These are phyloP conservation scores for Scelioninae gen. 1 DNA, from an alignment of 2,888 invertebrate species.

Conservation along the genomic window DNA sequence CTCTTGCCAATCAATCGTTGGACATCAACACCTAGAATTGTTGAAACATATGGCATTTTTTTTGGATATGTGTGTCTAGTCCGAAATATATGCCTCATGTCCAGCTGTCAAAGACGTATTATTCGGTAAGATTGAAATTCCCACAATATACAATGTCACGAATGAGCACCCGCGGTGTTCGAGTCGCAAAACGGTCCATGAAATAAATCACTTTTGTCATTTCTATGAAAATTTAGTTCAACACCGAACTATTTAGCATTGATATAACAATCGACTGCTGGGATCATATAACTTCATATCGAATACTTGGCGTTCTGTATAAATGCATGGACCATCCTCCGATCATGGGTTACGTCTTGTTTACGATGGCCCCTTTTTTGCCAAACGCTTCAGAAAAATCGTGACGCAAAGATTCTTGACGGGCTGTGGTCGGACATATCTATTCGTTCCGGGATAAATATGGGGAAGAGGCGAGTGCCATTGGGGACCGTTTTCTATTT, in stretches of 20 bases:
- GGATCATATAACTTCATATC: constrained; percentile 42
- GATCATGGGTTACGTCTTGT: constrained; percentile 63
- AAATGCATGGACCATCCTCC: constrained; percentile 31
- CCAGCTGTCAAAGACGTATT: constrained; percentile 45
- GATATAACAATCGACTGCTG: constrained; percentile 41
- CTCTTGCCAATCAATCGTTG: not conserved
- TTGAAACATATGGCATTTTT: not conserved
- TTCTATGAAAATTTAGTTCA: constrained; percentile 56
- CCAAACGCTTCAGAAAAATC: constrained; percentile 55
- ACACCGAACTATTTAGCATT: constrained; percentile 39
- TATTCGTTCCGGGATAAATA: constrained; percentile 68
- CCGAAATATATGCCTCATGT: not conserved
- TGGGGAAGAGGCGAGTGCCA: constrained; percentile 64
- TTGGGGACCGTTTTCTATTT: constrained; percentile 59
- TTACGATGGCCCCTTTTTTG: constrained; percentile 61
- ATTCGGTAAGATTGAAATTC: constrained; percentile 56
- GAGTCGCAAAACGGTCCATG: constrained; percentile 21
- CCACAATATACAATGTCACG: constrained; percentile 49
- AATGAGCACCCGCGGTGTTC: constrained; percentile 17
- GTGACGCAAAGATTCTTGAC: constrained; percentile 68
- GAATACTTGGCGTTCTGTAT: constrained; percentile 21
- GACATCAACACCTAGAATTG: not conserved
- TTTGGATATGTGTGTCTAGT: not conserved
- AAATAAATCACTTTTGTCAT: constrained; percentile 58
- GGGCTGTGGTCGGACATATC: constrained; percentile 67